Base-by-base conservation (phyloP, 2,888 invertebrate genomes). In the Clunio marinus region DNA sequence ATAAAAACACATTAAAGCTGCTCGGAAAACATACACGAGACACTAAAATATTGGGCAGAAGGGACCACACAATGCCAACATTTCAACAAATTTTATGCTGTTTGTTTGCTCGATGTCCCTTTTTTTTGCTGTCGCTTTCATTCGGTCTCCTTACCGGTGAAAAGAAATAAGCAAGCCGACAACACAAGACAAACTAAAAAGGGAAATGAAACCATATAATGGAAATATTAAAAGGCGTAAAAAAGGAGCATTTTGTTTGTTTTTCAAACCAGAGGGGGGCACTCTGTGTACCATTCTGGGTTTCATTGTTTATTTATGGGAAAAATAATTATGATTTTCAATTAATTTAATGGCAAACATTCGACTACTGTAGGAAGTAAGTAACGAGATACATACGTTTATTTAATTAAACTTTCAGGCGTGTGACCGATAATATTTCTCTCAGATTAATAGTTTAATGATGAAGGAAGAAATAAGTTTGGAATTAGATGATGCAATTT, bases 201-300 rank as follows among this genome's bases (percentile, higher is more conserved):
- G 28, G 58, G 28, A 58, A n/a, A 41, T 41, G 41, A 27, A 58
- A 27, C 28, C 32, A 32, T 58, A 32, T 37, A 41, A 41, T 41
- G 24, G 17, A 60, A n/a, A 60, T 60, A 37, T 60, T 37, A 60
- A 22, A 37, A 60, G 60, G 60, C 60, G 60, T 60, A 60, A 60
- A 60, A 57, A 60, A 24, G 60, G 60, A 60, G 37, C 58, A 41
- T 25, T 58, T 15, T 58, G 57, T 58, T 58, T 58, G 57, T 28
- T 58, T 58, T 58, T 15, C 7, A 15, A 15, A 17, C 45, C n/a
- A 45, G 7, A 15, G 7, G 13, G 45, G 4, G 4, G 32, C 32
- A 32, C 32, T 32, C 51, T 51, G 15, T 51, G 51, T 8, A 17
- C n/a, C 51, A 51, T 51, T 51, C 41, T 41, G 15, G 15, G 41